Evolutionary conservation across 1,140 invertebrate species (phyloP), one percentile per base, ranked within the genome.

Genomic region (Vanessa tameamea): DNA sequence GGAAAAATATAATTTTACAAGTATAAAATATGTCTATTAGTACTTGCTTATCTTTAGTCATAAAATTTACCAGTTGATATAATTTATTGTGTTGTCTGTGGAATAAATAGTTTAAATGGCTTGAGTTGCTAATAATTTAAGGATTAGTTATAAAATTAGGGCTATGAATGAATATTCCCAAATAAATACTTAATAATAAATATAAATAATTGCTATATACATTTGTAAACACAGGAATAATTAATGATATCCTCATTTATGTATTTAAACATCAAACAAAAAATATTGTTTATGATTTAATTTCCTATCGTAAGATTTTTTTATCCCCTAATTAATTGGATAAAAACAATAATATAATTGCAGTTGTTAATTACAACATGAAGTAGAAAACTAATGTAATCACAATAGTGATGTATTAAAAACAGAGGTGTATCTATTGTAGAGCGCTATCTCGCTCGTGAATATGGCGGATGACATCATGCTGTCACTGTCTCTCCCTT

Each of bases 401-500:
- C 80, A 81, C 31, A 61, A 61, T 87, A 75, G 73, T 81, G 76
- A 73, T 78, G 67, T 48, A 81, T 75, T 72, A 79, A 80, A 83
- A 83, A 82, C 78, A 81, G 75, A 80, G 75, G 75, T 80, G 72
- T 73, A 82, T 79, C 70, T 88, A 76, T 79, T 81, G 74, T 89
- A 87, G 83, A 80, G 82, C 82, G 77, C 78, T 76, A 67, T 92
- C 90, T 82, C 87, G 67, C 75, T 92, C 84, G 61, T 72, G 67
- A 80, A 37, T 59, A 71, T 59, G 31, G 47, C 66, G 37, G 64
- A 69, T 64, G 65, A 55, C 67, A 79, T 86, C 78, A 75, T 70
- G 63, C 82, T 59, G 77, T 91, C 88, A 77, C 82, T 71, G 74
- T 90, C 84, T 57, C 84, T 89, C 89, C 89, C 87, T 91, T 91